Base-by-base conservation (phyloP, 1,140 invertebrate species). In the Brachystomella parvula region DNA sequence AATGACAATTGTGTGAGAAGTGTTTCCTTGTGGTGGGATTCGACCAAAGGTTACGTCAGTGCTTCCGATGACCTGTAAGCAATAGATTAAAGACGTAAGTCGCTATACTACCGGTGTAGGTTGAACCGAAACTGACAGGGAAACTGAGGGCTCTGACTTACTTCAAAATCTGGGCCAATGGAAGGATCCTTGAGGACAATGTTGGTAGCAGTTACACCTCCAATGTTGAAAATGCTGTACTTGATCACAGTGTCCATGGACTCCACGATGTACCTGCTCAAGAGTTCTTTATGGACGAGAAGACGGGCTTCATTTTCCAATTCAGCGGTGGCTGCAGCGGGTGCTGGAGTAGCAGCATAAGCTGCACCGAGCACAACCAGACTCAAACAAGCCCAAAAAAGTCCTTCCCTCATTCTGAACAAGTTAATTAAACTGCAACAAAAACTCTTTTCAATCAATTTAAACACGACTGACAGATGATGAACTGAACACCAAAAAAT, bases 261-360 rank as follows among this genome's bases (percentile, higher is more conserved):
- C 83, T 99, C 95, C n/a, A 99, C 95, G 61, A 98, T 81, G 78
- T 97, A 98, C 81, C 91, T 94, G 75, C 98, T 98, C n/a, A 98
- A 82, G 74, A 98, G 87, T 79, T 91, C 88, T 80, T 93, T 93
- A 2, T 88, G 89, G 19, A 92, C 84, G 58, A 93, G 78, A 49
- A 93, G 78, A 71, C 85, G 83, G 21, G 90, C 89, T 58, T 62
- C 60, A 26, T 62, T 62, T 19, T 62, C 60, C 17, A 62, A 12
- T n/a, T 62, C 60, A 29, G 33, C 60, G 24, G 60, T 35, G 9
- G 60, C 39, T 39, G 60, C 32, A 21, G 33, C 12, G 33, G 60
- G 24, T 0, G 53, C n/a, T 28, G 47, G n/a, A 19, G 30, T 61
- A 9, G 47, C 47, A 6, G 21, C 60, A 39, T 29, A 47, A 12